Percentiles rank a stretch among this genome's conserved stretches.
phyloP scores from a whole-genome alignment of 2,888 invertebrate genomes.

The Dicycla oo region DNA sequence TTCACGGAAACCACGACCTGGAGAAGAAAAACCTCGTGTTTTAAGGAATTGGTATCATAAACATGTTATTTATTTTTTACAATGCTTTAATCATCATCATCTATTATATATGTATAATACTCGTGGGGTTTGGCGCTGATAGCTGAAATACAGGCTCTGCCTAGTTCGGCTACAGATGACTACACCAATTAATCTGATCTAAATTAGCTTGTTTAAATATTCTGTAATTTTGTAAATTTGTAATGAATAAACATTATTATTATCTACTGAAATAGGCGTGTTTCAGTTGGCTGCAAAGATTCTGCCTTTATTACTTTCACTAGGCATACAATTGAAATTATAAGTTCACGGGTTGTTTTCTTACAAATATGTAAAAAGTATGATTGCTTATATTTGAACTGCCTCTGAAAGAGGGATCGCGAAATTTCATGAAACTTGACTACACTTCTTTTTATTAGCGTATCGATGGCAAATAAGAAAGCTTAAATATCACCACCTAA shows the following conservation, averaged over 20 bases:
- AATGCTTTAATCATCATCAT: background rate
- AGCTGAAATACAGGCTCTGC: too few species aligned
- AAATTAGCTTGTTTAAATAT: too few species aligned
- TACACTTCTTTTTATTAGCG: background rate
- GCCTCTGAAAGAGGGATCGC: background rate
- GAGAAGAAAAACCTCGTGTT: constrained; percentile 38
- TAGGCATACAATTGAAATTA: background rate
- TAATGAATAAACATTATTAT: too few species aligned
- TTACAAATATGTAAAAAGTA: background rate
- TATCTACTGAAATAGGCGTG: background rate
- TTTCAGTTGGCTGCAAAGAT: background rate
- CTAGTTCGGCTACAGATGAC: too few species aligned
- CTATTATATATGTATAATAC: too few species aligned
- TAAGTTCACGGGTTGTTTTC: background rate
- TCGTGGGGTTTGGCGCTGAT: too few species aligned
- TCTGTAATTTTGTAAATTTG: too few species aligned
- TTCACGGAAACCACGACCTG: constrained; percentile 89
- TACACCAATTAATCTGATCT: too few species aligned
- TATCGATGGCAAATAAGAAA: background rate
- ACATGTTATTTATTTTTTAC: background rate
- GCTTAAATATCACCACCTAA: background rate
- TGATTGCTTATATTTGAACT: background rate
- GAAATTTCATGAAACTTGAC: background rate
- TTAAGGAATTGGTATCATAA: background rate
- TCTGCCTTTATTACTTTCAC: background rate